Conservation (phyloP, 2,888 invertebrate species). For the Byasa hedistus region DNA sequence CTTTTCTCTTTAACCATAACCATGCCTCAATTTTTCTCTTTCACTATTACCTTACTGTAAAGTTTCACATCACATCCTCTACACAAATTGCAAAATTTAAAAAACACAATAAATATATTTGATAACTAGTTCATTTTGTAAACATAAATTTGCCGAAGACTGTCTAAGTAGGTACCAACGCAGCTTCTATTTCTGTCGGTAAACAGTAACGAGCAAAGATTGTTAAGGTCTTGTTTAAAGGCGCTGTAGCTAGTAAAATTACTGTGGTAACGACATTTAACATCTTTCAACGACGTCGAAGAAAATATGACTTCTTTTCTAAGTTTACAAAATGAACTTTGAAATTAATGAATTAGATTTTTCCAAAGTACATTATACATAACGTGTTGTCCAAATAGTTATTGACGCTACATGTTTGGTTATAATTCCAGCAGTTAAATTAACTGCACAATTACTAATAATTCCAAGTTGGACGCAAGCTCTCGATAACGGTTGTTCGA, state of each 20-base stretch:
- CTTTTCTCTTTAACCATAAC: neutral
- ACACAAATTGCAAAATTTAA: neutral
- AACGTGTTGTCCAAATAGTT: slow-evolving; percentile 17
- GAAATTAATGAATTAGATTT: too few species aligned
- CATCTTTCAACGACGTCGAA: too few species aligned
- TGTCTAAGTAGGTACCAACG: too few species aligned
- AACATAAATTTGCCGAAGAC: neutral
- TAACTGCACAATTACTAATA: slow-evolving; percentile 6
- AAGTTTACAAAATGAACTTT: too few species aligned
- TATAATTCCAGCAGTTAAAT: neutral
- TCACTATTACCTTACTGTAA: neutral
- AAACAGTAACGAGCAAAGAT: too few species aligned
- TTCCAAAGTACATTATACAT: neutral
- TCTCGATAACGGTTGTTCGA: slow-evolving; percentile 3
- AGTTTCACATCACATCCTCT: neutral
- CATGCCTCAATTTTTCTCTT: neutral
- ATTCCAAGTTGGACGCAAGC: slow-evolving; percentile 13
- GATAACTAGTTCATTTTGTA: neutral
- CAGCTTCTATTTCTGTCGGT: too few species aligned
- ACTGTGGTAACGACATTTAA: too few species aligned
- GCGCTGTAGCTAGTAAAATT: too few species aligned
- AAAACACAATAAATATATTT: neutral
- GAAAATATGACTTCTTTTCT: too few species aligned
- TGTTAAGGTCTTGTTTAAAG: too few species aligned
- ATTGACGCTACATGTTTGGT: neutral